Conservation (phyloP, 2,888 invertebrate species). For the Tachina grossa region DNA sequence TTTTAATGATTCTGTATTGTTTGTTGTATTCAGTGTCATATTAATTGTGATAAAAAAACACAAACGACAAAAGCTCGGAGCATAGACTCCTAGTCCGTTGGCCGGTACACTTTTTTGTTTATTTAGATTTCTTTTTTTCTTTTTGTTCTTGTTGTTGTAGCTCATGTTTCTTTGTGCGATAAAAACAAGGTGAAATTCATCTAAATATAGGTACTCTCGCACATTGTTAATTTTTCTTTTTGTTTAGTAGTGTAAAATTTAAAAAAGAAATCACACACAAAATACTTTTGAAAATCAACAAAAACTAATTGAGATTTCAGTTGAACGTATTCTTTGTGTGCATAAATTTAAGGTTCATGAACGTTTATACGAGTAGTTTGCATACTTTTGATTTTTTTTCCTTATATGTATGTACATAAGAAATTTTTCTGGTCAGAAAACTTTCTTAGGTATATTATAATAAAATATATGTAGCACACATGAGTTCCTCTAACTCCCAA, state of each 20-base stretch:
- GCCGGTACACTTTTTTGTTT: slow-evolving; percentile 17
- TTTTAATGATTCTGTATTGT: slow-evolving; percentile 41
- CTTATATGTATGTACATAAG: too few relatives aligned
- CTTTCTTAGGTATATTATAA: not conserved
- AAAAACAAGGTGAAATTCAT: slow-evolving; percentile 68
- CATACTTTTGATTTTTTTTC: slow-evolving; percentile 9
- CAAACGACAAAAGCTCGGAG: slow-evolving; percentile 16
- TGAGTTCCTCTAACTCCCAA: too few relatives aligned
- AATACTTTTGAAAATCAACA: slow-evolving; percentile 26
- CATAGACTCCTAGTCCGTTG: slow-evolving; percentile 23
- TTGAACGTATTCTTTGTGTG: slow-evolving; percentile 19
- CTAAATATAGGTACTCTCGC: slow-evolving; percentile 37
- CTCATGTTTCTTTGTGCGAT: slow-evolving; percentile 50
- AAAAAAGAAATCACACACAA: slow-evolving; percentile 29
- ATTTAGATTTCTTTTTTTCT: slow-evolving; percentile 37
- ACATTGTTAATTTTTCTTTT: slow-evolving; percentile 33
- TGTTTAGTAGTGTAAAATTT: slow-evolving; percentile 19
- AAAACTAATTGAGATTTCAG: not conserved
- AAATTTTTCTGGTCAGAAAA: not conserved
- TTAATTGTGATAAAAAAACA: slow-evolving; percentile 66
- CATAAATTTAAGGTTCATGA: slow-evolving; percentile 37
- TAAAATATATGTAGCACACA: too few relatives aligned
- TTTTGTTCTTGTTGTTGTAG: not conserved
- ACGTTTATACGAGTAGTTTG: slow-evolving; percentile 11
- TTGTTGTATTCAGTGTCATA: slow-evolving; percentile 66